phyloP scores from a whole-genome alignment of 2,888 invertebrate genomes.

The Thereva nobilitata region DNA sequence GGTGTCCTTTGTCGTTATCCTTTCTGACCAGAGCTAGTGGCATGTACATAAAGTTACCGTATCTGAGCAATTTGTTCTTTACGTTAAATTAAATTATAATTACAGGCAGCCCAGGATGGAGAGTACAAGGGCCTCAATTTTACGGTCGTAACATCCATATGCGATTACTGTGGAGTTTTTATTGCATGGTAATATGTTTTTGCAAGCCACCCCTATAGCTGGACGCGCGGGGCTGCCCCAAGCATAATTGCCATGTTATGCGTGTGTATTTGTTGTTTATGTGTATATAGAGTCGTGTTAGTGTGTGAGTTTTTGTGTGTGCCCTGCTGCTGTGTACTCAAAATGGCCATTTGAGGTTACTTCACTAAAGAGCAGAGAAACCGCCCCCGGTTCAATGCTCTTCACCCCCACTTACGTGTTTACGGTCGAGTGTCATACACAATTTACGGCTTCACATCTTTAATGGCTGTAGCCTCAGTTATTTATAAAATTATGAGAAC shows the following conservation, averaged over 20 bases:
- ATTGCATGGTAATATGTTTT: slow-evolving; percentile 15
- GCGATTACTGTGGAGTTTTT: slow-evolving; percentile 21
- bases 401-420: slow-evolving; percentile 2
- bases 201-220: background rate
- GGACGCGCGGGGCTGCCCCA: no score
- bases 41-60: background rate
- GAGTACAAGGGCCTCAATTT: slow-evolving; percentile 5
- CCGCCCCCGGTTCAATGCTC: background rate
- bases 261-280: no score
- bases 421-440: slow-evolving; percentile 22
- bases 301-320: no score
- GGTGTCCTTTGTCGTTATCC: background rate
- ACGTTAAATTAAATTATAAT: slow-evolving; percentile 29
- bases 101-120: slow-evolving; percentile 2
- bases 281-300: no score
- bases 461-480: slow-evolving; percentile 5
- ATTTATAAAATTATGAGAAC: slow-evolving; percentile 29
- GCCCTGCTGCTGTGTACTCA: background rate
- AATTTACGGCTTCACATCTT: slow-evolving; percentile 27
- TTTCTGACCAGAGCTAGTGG: background rate
- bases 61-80: slow-evolving; percentile 17
- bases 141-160: slow-evolving; percentile 18
- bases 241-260: no score
- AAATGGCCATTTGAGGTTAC: slow-evolving; percentile 1
- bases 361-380: background rate